These are phyloP conservation scores for Bombus polaris DNA, from an alignment of 1,140 invertebrate genomes.

Conservation along the genomic window DNA sequence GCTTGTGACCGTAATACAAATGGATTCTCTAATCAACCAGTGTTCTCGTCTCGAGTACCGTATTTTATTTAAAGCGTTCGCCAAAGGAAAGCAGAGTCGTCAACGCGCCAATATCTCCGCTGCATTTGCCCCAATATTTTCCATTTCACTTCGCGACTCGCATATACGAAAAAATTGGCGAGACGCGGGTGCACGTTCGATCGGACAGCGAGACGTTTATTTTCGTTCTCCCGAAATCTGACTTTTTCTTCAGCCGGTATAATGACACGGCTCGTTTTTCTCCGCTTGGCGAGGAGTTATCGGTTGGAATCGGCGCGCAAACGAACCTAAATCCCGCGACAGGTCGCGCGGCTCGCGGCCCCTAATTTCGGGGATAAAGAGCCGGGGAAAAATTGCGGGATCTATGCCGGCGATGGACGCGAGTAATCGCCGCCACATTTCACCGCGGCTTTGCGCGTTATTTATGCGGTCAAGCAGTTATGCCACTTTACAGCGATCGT, in stretches of 20 bases:
- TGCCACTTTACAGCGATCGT: slow-evolving; percentile 63
- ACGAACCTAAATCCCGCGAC: slow-evolving; percentile 64
- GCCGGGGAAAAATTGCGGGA: slow-evolving; percentile 59
- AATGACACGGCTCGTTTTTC: slow-evolving; percentile 59
- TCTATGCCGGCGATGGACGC: slow-evolving; percentile 56
- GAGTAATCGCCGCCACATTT: slow-evolving; percentile 62
- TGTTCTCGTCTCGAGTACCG: too few relatives aligned
- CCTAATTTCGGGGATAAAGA: slow-evolving; percentile 68
- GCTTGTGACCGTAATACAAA: too few relatives aligned
- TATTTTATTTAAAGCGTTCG: too few relatives aligned
- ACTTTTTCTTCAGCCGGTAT: slow-evolving; percentile 34
- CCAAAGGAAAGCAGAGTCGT: too few relatives aligned
- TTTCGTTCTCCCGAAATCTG: slow-evolving; percentile 52
- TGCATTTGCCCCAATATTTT: too few relatives aligned
- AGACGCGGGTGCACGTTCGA: too few relatives aligned
- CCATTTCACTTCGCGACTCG: too few relatives aligned
- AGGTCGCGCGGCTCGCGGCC: slow-evolving; percentile 24
- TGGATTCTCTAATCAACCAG: too few relatives aligned
- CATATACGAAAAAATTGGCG: too few relatives aligned
- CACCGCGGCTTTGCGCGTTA: slow-evolving; percentile 56
- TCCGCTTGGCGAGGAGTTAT: slow-evolving; percentile 59
- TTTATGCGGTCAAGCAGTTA: slow-evolving; percentile 64
- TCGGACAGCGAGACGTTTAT: slow-evolving; percentile 46
- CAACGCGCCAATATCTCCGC: too few relatives aligned
- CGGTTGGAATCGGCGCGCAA: slow-evolving; percentile 52